A percentile compares a stretch with the other conserved stretches of the same genome.
phyloP scores from a whole-genome alignment of 1,140 invertebrate genomes.

The Cotesia glomerata region DNA sequence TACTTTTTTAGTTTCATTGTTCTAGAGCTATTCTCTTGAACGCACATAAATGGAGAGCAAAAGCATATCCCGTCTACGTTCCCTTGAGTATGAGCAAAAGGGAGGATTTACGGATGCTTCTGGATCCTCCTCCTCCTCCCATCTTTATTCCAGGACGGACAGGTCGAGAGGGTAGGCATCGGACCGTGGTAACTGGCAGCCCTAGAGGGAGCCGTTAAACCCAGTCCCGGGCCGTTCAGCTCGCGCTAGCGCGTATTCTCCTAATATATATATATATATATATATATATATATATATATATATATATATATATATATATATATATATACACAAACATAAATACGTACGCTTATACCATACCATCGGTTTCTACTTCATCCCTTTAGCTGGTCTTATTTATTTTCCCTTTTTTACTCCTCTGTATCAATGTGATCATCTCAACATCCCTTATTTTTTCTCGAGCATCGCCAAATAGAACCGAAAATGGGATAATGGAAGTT shows the following conservation, averaged over 20 bases:
- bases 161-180: constrained; percentile 62
- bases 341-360: constrained; percentile 49
- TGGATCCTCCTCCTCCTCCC: constrained; percentile 47
- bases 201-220: constrained; percentile 63
- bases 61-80: constrained; percentile 32
- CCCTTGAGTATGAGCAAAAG: constrained; percentile 44
- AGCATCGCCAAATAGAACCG: constrained; percentile 11
- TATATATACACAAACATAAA: no score
- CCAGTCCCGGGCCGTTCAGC: constrained; percentile 44
- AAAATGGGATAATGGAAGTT: constrained; percentile 24
- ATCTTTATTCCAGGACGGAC: constrained; percentile 61
- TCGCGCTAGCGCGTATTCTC: constrained; percentile 44
- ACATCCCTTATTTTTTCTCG: constrained; percentile 10
- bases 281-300: constrained; percentile 14
- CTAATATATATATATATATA: constrained; percentile 54
- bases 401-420: not conserved
- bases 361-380: constrained; percentile 44
- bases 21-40: constrained; percentile 22
- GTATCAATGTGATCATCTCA: not conserved
- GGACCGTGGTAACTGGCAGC: constrained; percentile 62
- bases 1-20: constrained; percentile 3
- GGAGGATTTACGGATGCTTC: constrained; percentile 39
- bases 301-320: constrained; percentile 42
- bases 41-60: constrained; percentile 17
- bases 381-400: constrained; percentile 28